These are phyloP conservation scores for Stictocephala bisonia DNA, from an alignment of 2,888 invertebrate genomes.

Conservation along the genomic window DNA sequence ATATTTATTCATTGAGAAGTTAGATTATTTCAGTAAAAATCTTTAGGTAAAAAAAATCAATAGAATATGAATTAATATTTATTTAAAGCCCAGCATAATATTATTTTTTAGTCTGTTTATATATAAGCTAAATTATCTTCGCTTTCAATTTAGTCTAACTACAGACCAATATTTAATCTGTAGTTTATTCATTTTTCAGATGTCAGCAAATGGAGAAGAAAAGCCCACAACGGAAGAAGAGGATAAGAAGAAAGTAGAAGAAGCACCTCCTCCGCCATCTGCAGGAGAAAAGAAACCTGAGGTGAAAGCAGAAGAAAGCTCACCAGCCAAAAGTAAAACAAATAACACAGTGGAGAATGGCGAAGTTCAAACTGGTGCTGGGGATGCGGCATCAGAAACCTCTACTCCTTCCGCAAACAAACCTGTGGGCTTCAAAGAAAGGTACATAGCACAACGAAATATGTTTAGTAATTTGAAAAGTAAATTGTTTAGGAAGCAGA, in stretches of 20 bases:
- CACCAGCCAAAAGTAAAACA: constrained; percentile 66
- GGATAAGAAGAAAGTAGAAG: constrained; percentile 3
- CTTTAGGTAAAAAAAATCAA: too few species aligned
- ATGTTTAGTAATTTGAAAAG: too few species aligned
- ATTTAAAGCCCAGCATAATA: too few species aligned
- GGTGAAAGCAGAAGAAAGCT: constrained; percentile 64
- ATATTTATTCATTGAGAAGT: too few species aligned
- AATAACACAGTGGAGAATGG: constrained; percentile 64
- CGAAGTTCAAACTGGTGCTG: constrained; percentile 21
- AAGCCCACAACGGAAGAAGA: constrained; percentile 6
- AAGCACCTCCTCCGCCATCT: background rate
- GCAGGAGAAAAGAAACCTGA: constrained; percentile 51
- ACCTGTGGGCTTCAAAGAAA: constrained; percentile 17
- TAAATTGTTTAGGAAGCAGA: too few species aligned
- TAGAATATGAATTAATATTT: too few species aligned
- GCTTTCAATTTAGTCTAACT: too few species aligned
- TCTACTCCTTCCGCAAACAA: background rate
- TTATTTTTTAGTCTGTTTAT: too few species aligned
- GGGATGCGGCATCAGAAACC: background rate
- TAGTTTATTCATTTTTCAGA: constrained; percentile 14
- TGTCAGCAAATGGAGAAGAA: constrained; percentile 30
- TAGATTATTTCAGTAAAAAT: too few species aligned
- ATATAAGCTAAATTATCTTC: too few species aligned
- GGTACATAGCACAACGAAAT: too few species aligned
- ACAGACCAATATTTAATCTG: too few species aligned